Conservation (phyloP, 2,888 invertebrate genomes). For the Leptopterna dolabrata region DNA sequence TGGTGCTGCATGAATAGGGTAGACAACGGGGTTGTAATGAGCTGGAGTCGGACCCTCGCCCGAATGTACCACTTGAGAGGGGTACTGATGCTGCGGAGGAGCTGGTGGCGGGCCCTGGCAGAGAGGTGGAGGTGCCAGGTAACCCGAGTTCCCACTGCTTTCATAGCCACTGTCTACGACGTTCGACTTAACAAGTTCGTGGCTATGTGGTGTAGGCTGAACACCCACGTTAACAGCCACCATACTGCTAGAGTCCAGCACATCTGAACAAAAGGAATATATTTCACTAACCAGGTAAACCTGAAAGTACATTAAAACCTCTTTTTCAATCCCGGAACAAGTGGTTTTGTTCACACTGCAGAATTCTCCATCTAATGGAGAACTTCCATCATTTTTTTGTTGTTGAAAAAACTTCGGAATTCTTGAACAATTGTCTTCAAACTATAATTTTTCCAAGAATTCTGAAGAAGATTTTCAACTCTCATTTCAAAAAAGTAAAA, state of each 20-base stretch:
- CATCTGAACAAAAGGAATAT: background rate
- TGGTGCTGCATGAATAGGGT: conserved; percentile 37
- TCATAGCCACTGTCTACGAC: conserved; percentile 37
- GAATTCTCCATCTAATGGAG: too few species aligned
- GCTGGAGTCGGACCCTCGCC: conserved; percentile 25
- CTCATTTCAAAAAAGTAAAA: too few species aligned
- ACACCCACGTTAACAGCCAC: background rate
- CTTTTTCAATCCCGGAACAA: too few species aligned
- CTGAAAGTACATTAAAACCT: too few species aligned
- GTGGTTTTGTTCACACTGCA: too few species aligned
- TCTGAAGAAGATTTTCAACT: too few species aligned
- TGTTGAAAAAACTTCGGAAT: too few species aligned
- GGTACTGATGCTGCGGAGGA: conserved; percentile 8
- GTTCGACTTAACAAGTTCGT: conserved; percentile 10
- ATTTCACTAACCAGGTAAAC: too few species aligned
- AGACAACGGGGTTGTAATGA: conserved; percentile 48
- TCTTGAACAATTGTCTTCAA: too few species aligned
- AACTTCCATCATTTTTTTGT: too few species aligned
- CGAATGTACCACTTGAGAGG: background rate
- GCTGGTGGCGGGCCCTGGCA: conserved; percentile 15
- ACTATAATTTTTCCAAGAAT: too few species aligned
- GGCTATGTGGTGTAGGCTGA: background rate
- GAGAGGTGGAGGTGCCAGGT: conserved; percentile 34
- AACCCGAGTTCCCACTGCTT: conserved; percentile 5
- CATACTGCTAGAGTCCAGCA: background rate